These are phyloP conservation scores for Acrobasis consociella DNA, from an alignment of 2,888 invertebrate genomes.

Conservation along the genomic window DNA sequence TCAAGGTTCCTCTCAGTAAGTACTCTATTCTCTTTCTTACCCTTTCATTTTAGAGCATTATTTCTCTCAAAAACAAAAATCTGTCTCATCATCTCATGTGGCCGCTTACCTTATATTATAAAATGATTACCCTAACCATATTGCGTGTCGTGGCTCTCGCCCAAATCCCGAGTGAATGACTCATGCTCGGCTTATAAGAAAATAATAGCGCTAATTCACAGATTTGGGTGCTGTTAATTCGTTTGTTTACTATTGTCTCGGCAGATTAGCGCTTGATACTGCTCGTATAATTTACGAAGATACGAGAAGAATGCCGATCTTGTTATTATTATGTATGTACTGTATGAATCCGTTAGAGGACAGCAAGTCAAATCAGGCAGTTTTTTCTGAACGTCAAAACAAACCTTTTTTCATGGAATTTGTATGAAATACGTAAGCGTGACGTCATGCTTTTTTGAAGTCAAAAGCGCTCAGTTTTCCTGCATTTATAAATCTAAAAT, in stretches of 20 bases:
- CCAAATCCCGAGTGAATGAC: background rate
- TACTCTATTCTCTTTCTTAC: too few relatives aligned
- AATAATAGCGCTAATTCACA: slow-evolving; percentile 1
- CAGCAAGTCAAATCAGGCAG: too few relatives aligned
- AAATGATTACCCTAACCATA: slow-evolving; percentile 4
- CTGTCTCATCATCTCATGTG: background rate
- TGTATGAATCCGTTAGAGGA: too few relatives aligned
- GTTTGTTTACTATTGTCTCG: slow-evolving; percentile 10
- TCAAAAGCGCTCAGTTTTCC: too few relatives aligned
- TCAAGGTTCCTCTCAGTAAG: too few relatives aligned
- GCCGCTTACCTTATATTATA: background rate
- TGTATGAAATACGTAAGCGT: too few relatives aligned
- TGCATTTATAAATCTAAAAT: too few relatives aligned
- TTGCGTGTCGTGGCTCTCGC: slow-evolving; percentile 6
- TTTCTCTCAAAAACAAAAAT: background rate
- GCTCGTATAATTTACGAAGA: background rate
- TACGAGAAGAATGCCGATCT: background rate
- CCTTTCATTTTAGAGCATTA: background rate
- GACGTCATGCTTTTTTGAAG: too few relatives aligned
- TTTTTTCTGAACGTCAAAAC: too few relatives aligned
- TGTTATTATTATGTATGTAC: too few relatives aligned
- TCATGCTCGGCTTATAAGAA: slow-evolving; percentile 1
- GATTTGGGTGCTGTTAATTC: slow-evolving; percentile 11
- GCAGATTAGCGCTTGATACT: background rate
- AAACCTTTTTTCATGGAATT: too few relatives aligned